phyloP scores from a whole-genome alignment of 64 coral and sea anemone species.

The Pocillopora damicornis region DNA sequence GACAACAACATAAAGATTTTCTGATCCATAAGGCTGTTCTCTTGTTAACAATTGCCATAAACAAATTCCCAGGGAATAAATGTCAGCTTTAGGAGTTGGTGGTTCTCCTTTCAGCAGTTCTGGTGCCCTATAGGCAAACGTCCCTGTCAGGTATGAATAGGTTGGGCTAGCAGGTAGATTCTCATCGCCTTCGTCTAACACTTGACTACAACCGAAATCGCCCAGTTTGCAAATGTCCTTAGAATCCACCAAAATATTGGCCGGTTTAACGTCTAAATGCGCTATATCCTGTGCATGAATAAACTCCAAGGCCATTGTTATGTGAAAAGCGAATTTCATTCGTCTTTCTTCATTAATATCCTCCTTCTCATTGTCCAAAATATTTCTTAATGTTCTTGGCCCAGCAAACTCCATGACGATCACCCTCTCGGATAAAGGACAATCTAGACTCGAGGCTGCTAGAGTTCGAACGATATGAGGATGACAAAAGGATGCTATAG shows the following conservation, averaged over 20 bases:
- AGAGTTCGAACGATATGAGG: constrained; percentile 83
- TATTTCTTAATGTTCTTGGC: constrained; percentile 73
- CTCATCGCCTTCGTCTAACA: constrained; percentile 75
- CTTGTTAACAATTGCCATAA: constrained; percentile 83
- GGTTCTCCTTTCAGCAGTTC: constrained; percentile 88
- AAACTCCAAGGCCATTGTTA: constrained; percentile 70
- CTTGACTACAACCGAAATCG: constrained; percentile 93
- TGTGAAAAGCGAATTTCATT: constrained; percentile 71
- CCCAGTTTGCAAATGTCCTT: constrained; percentile 89
- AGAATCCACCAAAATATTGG: constrained; percentile 81
- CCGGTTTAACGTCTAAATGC: constrained; percentile 94
- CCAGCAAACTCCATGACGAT: constrained; percentile 94
- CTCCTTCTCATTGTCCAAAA: constrained; percentile 83
- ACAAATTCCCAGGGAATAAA: constrained; percentile 92
- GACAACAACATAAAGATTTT: constrained; percentile 91
- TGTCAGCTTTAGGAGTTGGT: constrained; percentile 82
- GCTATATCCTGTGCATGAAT: constrained; percentile 82
- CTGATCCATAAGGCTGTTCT: constrained; percentile 79
- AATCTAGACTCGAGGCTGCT: constrained; percentile 57
- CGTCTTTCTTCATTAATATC: constrained; percentile 58
- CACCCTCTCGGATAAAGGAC: constrained; percentile 46
- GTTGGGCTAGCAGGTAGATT: constrained; percentile 94
- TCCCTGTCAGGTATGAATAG: constrained; percentile 88
- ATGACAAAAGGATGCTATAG: constrained; percentile 81
- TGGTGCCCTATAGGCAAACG: constrained; percentile 92